A percentile compares a stretch with the other conserved stretches of the same genome.
phyloP scores from a whole-genome alignment of 2,797 vertebrate species.

The Synaphobranchus kaupii region DNA sequence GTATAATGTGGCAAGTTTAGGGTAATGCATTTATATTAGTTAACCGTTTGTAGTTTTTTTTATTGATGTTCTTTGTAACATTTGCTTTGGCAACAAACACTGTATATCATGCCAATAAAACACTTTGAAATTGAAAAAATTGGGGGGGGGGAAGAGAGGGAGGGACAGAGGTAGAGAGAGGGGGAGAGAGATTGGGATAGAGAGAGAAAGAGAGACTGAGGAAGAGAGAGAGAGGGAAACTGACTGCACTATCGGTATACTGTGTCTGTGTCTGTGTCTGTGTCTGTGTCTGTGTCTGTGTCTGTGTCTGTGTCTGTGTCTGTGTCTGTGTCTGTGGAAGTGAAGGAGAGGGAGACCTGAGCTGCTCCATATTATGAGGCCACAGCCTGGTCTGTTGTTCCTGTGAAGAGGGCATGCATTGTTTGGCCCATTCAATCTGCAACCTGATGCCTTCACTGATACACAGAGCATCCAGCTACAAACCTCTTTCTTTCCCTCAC shows the following conservation, averaged over 20 bases:
- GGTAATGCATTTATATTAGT: background rate
- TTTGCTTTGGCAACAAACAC: no score
- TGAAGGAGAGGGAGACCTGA: slow-evolving; percentile 25
- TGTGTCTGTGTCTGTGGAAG: slow-evolving; percentile 47
- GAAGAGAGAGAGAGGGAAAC: slow-evolving; percentile 45
- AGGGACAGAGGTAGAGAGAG: no score
- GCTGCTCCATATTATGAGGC: background rate
- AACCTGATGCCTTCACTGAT: background rate
- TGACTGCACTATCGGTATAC: slow-evolving; percentile 48
- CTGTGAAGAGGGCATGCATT: slow-evolving; percentile 14
- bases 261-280: no score
- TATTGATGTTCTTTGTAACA: no score
- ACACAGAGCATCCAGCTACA: slow-evolving; percentile 32
- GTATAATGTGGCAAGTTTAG: slow-evolving; percentile 56
- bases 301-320: no score
- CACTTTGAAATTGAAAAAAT: no score
- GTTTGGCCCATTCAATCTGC: slow-evolving; percentile 8
- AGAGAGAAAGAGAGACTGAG: slow-evolving; percentile 52
- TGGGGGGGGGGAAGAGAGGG: no score
- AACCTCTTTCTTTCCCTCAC: slow-evolving; percentile 33
- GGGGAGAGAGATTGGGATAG: background rate
- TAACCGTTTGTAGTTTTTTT: no score
- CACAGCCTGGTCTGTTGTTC: background rate
- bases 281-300: no score
- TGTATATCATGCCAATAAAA: no score